Evolutionary conservation across 2,888 invertebrate genomes (phyloP).

Genomic region (Imbricaverruca yamaguchii): DNA sequence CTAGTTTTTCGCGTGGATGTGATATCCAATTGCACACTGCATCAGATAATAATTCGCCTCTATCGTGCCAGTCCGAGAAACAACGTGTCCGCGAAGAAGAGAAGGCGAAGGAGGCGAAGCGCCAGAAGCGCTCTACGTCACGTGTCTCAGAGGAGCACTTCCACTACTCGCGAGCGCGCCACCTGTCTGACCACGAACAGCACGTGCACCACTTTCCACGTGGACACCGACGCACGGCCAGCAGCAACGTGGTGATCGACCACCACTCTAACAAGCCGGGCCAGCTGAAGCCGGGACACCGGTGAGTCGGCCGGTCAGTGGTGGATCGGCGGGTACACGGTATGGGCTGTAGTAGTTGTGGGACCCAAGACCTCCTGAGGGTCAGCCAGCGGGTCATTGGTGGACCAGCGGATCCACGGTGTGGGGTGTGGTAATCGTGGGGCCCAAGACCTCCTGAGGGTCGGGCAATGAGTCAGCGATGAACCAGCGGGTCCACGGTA

Average conservation of each 20-base stretch:
- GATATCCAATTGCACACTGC: too few species aligned
- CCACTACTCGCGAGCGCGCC: slow-evolving; percentile 37
- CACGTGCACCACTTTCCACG: background rate
- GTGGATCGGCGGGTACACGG: background rate
- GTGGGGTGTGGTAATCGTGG: too few species aligned
- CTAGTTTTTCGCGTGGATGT: too few species aligned
- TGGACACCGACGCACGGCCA: slow-evolving; percentile 22
- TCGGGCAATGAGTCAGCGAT: too few species aligned
- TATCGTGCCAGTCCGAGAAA: slow-evolving; percentile 53
- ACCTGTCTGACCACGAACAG: slow-evolving; percentile 11
- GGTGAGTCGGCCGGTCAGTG: background rate
- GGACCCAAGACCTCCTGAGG: too few species aligned
- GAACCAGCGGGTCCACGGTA: too few species aligned
- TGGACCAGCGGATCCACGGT: too few species aligned
- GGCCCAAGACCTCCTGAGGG: too few species aligned
- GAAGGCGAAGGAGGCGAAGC: slow-evolving; percentile 46
- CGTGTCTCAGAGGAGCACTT: background rate
- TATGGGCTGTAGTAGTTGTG: too few species aligned
- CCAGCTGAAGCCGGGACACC: slow-evolving; percentile 2
- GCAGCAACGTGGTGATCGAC: slow-evolving; percentile 6
- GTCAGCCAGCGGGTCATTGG: too few species aligned
- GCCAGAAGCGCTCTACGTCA: background rate
- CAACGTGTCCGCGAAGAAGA: slow-evolving; percentile 73
- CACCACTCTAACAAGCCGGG: background rate
- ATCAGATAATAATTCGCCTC: background rate